Evolutionary conservation across 2,888 invertebrate species (phyloP).

Genomic region (Gari tellinella): DNA sequence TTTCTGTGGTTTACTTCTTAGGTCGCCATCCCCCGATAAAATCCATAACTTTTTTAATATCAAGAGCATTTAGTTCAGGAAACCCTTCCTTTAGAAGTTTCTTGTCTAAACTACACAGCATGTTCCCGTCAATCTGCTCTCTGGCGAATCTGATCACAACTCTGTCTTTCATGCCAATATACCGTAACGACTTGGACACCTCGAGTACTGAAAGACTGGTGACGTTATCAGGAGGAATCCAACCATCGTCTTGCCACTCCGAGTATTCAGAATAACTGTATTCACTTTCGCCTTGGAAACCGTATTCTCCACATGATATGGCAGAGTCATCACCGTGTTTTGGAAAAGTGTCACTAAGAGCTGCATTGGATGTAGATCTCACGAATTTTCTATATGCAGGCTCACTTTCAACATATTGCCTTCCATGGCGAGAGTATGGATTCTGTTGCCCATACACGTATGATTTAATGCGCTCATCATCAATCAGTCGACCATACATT

Average conservation of each 20-base stretch:
- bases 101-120: constrained; percentile 77
- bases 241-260: constrained; percentile 74
- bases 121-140: constrained; percentile 82
- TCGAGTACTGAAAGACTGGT: constrained; percentile 75
- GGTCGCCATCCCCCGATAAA: constrained; percentile 82
- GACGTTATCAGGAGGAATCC: constrained; percentile 77
- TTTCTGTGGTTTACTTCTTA: constrained; percentile 72
- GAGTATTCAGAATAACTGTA: constrained; percentile 77
- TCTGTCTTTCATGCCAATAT: constrained; percentile 82
- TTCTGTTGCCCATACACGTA: constrained; percentile 51
- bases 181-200: constrained; percentile 78
- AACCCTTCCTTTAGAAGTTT: constrained; percentile 80
- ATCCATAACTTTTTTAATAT: constrained; percentile 82
- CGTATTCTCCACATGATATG: constrained; percentile 76
- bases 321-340: constrained; percentile 78
- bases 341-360: constrained; percentile 68
- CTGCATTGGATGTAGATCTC: constrained; percentile 63
- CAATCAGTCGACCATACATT: constrained; percentile 46
- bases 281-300: constrained; percentile 74
- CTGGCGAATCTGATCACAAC: constrained; percentile 78
- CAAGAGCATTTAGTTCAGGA: constrained; percentile 81
- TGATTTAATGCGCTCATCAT: constrained; percentile 54
- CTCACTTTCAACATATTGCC: constrained; percentile 72
- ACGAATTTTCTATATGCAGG: constrained; percentile 62
- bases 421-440: constrained; percentile 29